Conservation (phyloP, 2,888 invertebrate species). For the Neria commutata region DNA sequence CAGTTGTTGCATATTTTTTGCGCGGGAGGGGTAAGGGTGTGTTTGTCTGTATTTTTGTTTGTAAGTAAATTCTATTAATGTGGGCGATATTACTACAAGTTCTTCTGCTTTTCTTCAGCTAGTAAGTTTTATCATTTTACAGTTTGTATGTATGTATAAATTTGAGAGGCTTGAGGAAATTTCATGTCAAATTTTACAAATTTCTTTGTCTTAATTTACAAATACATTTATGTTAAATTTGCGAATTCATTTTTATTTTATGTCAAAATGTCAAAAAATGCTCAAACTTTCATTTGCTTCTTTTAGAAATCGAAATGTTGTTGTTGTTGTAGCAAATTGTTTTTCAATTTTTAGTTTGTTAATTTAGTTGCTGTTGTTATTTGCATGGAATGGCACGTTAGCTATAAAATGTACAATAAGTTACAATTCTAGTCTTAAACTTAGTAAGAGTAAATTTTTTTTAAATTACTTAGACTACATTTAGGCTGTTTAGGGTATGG, state of each 20-base stretch:
- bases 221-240: too few species aligned
- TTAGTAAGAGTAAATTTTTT: not conserved
- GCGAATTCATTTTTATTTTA: slow-evolving; percentile 2
- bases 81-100: slow-evolving; percentile 18
- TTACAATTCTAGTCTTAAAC: too few species aligned
- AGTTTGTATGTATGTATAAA: slow-evolving; percentile 29
- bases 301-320: not conserved
- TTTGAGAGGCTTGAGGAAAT: not conserved
- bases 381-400: slow-evolving; percentile 58
- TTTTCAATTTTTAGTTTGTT: slow-evolving; percentile 21
- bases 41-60: not conserved
- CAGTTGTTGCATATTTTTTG: too few species aligned
- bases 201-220: slow-evolving; percentile 3
- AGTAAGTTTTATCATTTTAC: slow-evolving; percentile 21
- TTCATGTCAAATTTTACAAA: slow-evolving; percentile 10
- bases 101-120: slow-evolving; percentile 20
- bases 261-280: not conserved
- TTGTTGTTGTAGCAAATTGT: slow-evolving; percentile 31
- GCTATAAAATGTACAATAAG: not conserved
- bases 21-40: too few species aligned
- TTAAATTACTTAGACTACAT: slow-evolving; percentile 38
- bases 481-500: slow-evolving; percentile 51
- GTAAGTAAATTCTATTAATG: slow-evolving; percentile 16
- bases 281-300: not conserved
- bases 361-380: slow-evolving; percentile 20